phyloP scores from a whole-genome alignment of 2,797 vertebrate species.

The Silurus aristotelis region DNA sequence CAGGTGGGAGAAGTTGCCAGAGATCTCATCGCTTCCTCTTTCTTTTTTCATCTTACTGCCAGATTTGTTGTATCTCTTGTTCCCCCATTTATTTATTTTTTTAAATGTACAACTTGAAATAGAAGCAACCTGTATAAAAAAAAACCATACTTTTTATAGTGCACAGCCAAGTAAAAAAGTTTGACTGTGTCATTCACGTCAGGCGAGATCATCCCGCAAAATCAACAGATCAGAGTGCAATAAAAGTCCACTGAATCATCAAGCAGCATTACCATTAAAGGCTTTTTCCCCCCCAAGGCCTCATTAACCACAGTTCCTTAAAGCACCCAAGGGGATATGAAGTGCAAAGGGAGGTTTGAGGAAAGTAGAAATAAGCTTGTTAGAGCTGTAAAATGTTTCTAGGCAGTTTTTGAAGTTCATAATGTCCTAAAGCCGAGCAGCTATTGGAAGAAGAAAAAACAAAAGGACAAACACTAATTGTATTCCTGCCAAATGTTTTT shows the following conservation, averaged over 20 bases:
- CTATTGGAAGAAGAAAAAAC: not conserved
- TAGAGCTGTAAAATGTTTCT: conserved; percentile 11
- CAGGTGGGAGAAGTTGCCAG: not conserved
- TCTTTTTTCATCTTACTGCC: not conserved
- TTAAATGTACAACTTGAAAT: not conserved
- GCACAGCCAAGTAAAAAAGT: not conserved
- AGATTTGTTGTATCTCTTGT: not conserved
- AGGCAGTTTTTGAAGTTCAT: not conserved
- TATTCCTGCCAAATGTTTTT: not conserved
- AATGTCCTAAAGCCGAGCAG: not conserved
- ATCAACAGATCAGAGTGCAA: conserved; percentile 6
- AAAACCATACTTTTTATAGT: not conserved
- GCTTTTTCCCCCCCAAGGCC: not conserved
- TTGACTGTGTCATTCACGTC: not conserved
- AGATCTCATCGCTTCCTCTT: not conserved
- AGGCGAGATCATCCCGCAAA: not conserved
- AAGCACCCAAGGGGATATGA: conserved; percentile 7
- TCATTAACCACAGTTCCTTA: conserved; percentile 15
- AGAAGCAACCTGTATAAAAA: not conserved
- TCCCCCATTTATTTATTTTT: not conserved
- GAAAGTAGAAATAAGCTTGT: conserved; percentile 1
- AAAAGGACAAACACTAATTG: not conserved
- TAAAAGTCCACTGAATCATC: conserved; percentile 8
- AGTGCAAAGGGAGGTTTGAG: not conserved
- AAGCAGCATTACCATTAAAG: conserved; percentile 1